Conservation (phyloP, 2,797 vertebrate species). For the Diplodus puntazzo region DNA sequence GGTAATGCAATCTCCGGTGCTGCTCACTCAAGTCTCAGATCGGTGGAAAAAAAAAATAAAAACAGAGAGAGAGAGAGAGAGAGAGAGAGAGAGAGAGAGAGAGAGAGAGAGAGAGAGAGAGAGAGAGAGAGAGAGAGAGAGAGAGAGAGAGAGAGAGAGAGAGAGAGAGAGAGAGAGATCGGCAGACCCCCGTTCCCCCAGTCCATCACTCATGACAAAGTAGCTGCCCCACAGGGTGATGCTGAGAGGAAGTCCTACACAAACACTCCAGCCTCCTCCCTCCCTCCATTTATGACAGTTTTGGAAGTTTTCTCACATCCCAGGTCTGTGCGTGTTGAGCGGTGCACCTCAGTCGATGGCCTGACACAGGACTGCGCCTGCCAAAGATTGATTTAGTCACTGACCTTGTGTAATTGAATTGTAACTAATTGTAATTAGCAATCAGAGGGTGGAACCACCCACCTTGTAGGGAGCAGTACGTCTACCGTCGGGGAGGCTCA, state of each 20-base stretch:
- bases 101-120: too few species aligned
- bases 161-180: constrained; percentile 12
- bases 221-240: constrained; percentile 42
- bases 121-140: too few species aligned
- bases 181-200: constrained; percentile 20
- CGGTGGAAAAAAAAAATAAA: constrained; percentile 11
- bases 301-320: constrained; percentile 21
- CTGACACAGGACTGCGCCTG: constrained; percentile 44
- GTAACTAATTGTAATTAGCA: constrained; percentile 83
- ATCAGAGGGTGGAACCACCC: constrained; percentile 74
- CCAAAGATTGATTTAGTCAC: constrained; percentile 77
- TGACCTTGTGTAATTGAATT: constrained; percentile 83
- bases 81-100: constrained; percentile 15
- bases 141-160: not conserved
- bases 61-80: not conserved
- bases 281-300: constrained; percentile 42
- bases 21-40: constrained; percentile 73
- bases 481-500: constrained; percentile 42
- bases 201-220: constrained; percentile 67
- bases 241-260: constrained; percentile 18
- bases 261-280: constrained; percentile 28
- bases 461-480: constrained; percentile 70
- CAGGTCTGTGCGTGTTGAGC: constrained; percentile 32
- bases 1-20: constrained; percentile 78
- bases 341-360: constrained; percentile 43